Conservation (phyloP, 2,113 vertebrate genomes). For the Neogobius melanostomus region DNA sequence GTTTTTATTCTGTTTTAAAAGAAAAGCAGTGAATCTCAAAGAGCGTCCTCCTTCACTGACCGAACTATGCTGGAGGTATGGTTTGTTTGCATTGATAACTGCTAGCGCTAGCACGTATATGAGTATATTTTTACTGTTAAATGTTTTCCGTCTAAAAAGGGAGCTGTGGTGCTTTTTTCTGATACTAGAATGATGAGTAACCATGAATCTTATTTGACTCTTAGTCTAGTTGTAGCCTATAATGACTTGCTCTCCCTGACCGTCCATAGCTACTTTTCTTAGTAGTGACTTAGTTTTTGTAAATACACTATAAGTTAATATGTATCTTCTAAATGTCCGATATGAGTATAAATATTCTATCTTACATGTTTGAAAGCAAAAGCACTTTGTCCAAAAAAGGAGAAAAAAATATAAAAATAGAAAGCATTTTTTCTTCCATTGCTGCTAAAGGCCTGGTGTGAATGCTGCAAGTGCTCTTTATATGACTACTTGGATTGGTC, state of each 20-base stretch:
- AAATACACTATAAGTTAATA: conserved; percentile 73
- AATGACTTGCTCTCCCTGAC: conserved; percentile 65
- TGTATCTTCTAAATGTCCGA: conserved; percentile 88
- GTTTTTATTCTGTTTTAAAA: background rate
- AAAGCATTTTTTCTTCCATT: conserved; percentile 92
- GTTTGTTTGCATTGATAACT: conserved; percentile 40
- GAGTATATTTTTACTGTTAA: conserved; percentile 51
- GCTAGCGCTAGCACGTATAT: conserved; percentile 36
- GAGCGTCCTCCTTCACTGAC: conserved; percentile 31
- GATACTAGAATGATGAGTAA: conserved; percentile 63
- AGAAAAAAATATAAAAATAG: conserved; percentile 73
- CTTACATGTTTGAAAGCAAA: conserved; percentile 93
- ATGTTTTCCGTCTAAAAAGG: conserved; percentile 68
- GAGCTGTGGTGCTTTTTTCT: conserved; percentile 74
- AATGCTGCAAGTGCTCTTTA: conserved; percentile 95
- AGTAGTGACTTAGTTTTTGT: conserved; percentile 73
- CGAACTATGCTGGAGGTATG: conserved; percentile 23
- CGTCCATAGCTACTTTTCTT: conserved; percentile 73
- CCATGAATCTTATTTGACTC: conserved; percentile 57
- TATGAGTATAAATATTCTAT: conserved; percentile 89
- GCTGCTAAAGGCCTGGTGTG: conserved; percentile 98
- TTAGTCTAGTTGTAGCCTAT: conserved; percentile 67
- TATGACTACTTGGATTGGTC: conserved; percentile 78
- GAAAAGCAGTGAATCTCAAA: conserved; percentile 24
- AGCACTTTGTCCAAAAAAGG: conserved; percentile 96